Percentiles rank a stretch among this genome's conserved stretches.
These are phyloP conservation scores for Lysiphlebus fabarum DNA, from an alignment of 1,140 invertebrate species.

Conservation along the genomic window DNA sequence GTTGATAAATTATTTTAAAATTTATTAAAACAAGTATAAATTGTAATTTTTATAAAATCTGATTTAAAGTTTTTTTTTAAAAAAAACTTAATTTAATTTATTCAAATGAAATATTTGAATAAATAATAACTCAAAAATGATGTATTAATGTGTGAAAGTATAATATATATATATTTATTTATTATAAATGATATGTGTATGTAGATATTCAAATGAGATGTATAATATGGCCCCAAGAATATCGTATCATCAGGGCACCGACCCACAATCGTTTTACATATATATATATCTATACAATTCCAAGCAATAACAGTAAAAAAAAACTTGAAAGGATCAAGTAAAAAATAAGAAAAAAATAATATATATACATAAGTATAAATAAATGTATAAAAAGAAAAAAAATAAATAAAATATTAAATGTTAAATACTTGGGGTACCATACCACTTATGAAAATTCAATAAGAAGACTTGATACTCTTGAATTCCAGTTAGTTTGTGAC, in stretches of 20 bases:
- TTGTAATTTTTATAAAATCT: too few species aligned
- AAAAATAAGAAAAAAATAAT: conserved; percentile 5
- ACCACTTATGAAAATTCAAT: neutral
- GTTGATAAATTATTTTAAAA: too few species aligned
- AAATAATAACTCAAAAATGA: too few species aligned
- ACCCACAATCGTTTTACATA: neutral
- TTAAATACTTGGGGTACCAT: too few species aligned
- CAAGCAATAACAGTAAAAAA: conserved; percentile 22
- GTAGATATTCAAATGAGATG: too few species aligned
- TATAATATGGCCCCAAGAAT: neutral
- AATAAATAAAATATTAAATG: neutral
- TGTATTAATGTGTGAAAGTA: too few species aligned
- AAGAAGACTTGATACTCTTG: conserved; percentile 1
- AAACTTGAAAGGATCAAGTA: conserved; percentile 8
- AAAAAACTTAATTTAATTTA: too few species aligned
- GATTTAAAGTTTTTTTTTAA: too few species aligned
- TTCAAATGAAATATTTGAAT: too few species aligned
- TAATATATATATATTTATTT: too few species aligned
- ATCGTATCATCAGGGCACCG: conserved; percentile 6
- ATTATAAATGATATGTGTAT: too few species aligned
- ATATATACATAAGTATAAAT: neutral
- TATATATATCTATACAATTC: neutral
- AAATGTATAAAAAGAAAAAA: neutral
- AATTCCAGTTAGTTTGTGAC: conserved; percentile 15
- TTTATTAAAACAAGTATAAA: too few species aligned